Evolutionary conservation across 2,113 vertebrate genomes (phyloP), one percentile per base, ranked within the genome.

Genomic region (Spilogale gracilis): DNA sequence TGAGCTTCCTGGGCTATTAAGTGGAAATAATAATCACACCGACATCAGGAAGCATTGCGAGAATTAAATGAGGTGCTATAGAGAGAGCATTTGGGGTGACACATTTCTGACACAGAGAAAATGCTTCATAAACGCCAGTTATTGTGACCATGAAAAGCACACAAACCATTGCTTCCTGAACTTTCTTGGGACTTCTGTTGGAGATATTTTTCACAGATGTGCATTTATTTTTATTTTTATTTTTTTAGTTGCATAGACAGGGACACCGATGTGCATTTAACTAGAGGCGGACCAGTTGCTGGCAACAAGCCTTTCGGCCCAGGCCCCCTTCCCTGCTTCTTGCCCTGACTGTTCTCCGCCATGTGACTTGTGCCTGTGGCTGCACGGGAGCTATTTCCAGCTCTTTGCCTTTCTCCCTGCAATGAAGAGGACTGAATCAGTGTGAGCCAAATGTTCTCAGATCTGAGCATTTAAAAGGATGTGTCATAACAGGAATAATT

Each of bases 401-500:
- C 81, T 69, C 80, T 50, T 79, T 61, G 94, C 93, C 63, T 96
- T 84, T 92, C 50, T 90, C 71, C 11, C 85, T 52, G 54, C 38
- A 85, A 93, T 89, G 83, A 96, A 86, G 43, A 95, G 54, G 54
- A 56, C 84, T 69, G 96, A 97, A 85, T 89, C 50, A 78, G 92
- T 25, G 89, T 82, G 80, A 60, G 89, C 97, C 86, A 73, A 93
- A 90, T 95, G 96, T 97, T 98, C 97, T 97, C 94, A 94, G 93
- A 94, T 91, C 61, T 82, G 67, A 98, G 93, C 89, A 16, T 89
- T 97, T 85, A 94, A 91, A 93, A 96, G 93, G 89, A 97, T 96
- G 96, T 97, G 97, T 98, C 95, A 97, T 93, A 93, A 89, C 74
- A 92, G 61, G 91, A 95, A 87, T 96, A 97, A 98, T 97, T 97